Evolutionary conservation across 2,113 vertebrate species (phyloP).

Genomic region (Mohoua ochrocephala): DNA sequence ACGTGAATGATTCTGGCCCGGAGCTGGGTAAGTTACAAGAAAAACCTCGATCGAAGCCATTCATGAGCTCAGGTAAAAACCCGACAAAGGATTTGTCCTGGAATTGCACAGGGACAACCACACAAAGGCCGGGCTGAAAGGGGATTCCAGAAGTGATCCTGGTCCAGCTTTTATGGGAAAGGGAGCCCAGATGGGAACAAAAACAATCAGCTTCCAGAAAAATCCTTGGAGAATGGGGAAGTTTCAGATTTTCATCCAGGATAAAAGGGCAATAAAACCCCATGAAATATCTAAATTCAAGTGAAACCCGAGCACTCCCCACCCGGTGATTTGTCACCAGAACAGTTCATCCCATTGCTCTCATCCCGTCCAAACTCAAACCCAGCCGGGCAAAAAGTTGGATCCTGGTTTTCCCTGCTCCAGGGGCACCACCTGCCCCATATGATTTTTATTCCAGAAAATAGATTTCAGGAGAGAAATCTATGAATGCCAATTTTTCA

Average conservation of each 20-base stretch:
- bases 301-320: neutral
- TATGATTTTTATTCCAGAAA: neutral
- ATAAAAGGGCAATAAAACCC: neutral
- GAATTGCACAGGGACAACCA: fast-evolving
- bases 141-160: neutral
- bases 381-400: too few species aligned
- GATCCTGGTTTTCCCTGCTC: neutral
- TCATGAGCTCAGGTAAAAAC: neutral
- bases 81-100: neutral
- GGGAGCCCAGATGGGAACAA: neutral
- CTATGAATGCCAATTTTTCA: neutral
- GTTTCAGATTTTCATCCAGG: neutral
- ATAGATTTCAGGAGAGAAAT: neutral
- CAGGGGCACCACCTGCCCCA: fast-evolving
- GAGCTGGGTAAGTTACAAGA: neutral
- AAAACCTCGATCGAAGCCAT: neutral
- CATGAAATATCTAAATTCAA: neutral
- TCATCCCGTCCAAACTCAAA: neutral
- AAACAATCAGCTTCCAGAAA: neutral
- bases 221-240: neutral
- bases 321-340: fast-evolving
- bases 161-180: neutral
- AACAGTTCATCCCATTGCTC: neutral
- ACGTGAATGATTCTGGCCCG: neutral
- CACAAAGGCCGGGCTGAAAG: neutral